These are phyloP conservation scores for Chiroxiphia lanceolata DNA, from an alignment of 2,797 vertebrate species.

Conservation along the genomic window DNA sequence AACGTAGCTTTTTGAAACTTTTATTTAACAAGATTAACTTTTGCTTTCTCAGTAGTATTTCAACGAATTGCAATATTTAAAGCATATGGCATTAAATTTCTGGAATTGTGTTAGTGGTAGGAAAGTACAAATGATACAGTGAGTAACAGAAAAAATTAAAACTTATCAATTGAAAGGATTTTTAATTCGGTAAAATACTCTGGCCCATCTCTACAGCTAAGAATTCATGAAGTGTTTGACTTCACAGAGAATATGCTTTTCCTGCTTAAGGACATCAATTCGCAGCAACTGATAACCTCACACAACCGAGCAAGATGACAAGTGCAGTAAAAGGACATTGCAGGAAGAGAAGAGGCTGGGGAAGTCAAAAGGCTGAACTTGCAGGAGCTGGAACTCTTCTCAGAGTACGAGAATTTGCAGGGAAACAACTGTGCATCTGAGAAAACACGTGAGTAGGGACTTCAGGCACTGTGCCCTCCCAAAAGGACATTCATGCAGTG, in stretches of 20 bases:
- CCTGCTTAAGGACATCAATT: neutral
- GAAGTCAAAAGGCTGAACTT: neutral
- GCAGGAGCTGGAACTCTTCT: neutral
- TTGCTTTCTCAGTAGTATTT: neutral
- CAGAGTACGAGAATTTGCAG: neutral
- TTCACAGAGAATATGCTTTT: neutral
- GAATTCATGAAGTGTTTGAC: neutral
- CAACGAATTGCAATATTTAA: neutral
- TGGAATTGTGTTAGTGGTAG: neutral
- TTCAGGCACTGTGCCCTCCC: neutral
- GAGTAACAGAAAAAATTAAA: neutral
- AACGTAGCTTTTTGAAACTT: neutral
- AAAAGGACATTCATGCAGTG: accelerated
- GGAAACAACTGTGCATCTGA: neutral
- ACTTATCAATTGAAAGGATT: neutral
- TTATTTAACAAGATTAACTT: neutral
- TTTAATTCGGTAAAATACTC: neutral
- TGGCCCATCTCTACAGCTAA: neutral
- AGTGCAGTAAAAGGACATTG: accelerated
- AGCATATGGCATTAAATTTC: neutral
- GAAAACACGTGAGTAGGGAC: neutral
- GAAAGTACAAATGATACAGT: neutral
- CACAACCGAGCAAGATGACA: neutral
- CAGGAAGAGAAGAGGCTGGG: neutral
- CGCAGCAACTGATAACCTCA: neutral